A percentile compares a stretch with the other conserved stretches of the same genome.
phyloP scores from a whole-genome alignment of 2,888 invertebrate species.

The Acanthosepion pharaonis region DNA sequence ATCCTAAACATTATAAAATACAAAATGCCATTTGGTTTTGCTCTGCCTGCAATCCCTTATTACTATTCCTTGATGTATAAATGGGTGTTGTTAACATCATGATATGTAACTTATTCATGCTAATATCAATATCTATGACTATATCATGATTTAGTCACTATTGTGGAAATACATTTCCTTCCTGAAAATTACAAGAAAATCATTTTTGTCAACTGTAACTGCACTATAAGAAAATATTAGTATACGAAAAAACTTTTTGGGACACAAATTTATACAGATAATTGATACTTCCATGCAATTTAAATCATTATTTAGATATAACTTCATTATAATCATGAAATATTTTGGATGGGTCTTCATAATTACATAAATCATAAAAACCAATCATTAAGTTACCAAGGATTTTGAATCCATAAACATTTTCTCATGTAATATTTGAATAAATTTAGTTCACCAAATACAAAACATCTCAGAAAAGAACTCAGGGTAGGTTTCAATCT shows the following conservation, averaged over 20 bases:
- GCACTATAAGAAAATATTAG: not conserved
- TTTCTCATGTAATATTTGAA: not conserved
- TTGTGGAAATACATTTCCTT: not conserved
- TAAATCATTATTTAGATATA: not conserved
- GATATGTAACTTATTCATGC: not conserved
- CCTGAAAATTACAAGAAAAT: not conserved
- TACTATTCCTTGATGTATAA: not conserved
- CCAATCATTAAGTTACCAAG: not conserved
- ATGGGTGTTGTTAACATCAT: not conserved
- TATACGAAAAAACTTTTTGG: not conserved
- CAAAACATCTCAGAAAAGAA: not conserved
- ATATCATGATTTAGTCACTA: not conserved
- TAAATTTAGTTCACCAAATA: not conserved
- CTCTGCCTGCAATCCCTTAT: not conserved
- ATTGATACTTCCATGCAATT: not conserved
- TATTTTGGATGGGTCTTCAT: not conserved
- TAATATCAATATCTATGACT: not conserved
- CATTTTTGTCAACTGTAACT: not conserved
- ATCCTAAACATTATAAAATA: not conserved
- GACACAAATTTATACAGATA: not conserved
- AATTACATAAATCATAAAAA: not conserved
- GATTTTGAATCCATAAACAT: not conserved
- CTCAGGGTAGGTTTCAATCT: too few relatives aligned
- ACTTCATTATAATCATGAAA: not conserved
- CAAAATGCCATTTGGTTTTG: slow-evolving; percentile 15